Base-by-base conservation (phyloP, 2,888 invertebrate genomes). In the Lepidochrysops patricia region DNA sequence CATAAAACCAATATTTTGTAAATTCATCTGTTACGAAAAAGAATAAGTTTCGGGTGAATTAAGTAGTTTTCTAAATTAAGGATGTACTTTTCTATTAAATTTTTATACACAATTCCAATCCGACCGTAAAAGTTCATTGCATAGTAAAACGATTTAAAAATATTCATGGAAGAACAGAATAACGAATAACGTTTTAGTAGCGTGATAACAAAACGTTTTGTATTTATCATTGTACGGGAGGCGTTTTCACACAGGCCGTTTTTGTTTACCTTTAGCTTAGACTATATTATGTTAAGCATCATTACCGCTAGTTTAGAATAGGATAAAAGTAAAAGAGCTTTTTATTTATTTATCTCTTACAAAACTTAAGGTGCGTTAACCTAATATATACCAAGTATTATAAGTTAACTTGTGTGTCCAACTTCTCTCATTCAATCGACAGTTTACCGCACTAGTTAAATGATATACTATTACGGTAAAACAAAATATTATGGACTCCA, bases 161-260 rank as follows among this genome's bases (percentile, higher is more conserved):
- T 54, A 54, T 54, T 54, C 54, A 54, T 54, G 32, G 19, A 32
- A 19, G 54, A 1, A 54, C 54, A 54, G 54, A 54, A 54, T 54
- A 29, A 13, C 54, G 27, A 54, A 54, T 54, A 54, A 54, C 32
- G 54, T 32, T 54, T 54, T 54, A 54, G 54, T 54, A 27, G 54
- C 54, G 54, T 54, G 54, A 19, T 32, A 54, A 54, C 29, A 54
- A 54, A 54, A 54, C 54, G 54, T 54, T 49, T 54, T 54, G 54
- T 54, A 29, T 19, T 58, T 58, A 58, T 58, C 58, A 35, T 34
- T 34, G 50, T 52, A 26, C 50, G 35, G 35, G 58, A 52, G 58
- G 58, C 58, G 58, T 58, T 58, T 58, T 58, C 52, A 35, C 52
- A 58, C 52, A 26, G 58, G 12, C n/a, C 34, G 50, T 34, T 35